Base-by-base conservation (phyloP, 2,888 invertebrate genomes). In the Geotrupes spiniger region DNA sequence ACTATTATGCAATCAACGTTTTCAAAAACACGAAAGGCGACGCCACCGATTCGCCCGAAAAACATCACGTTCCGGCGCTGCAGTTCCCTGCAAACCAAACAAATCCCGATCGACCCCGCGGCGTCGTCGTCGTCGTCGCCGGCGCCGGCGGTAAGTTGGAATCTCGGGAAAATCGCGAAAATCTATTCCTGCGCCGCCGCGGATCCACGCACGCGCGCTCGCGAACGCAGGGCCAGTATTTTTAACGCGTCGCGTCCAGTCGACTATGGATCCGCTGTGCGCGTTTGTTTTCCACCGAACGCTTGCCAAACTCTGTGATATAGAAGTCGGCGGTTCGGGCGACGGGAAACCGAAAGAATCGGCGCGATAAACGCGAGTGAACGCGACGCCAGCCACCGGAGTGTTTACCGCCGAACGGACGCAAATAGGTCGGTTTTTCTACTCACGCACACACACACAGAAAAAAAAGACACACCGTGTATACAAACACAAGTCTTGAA, bases 271-370 rank as follows among this genome's bases (percentile, higher is more conserved):
- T 56, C 41, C 52, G 49, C 47, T 46, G 44, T 49, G 45, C 48
- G 56, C 49, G 52, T 48, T 56, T 53, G 52, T 53, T 53, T 56
- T 54, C 41, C 54, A 52, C 54, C 38, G 52, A 42, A 44, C 39
- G 42, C 42, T 46, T 33, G 43, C 49, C 42, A 28, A 41, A 48
- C 36, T 45, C 57, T 57, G 54, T 57, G 57, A 57, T 57, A 57
- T 45, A 43, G 41, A 39, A 38, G 28, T 39, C 39, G 25, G 14
- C 31, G 37, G 51, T 38, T 36, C 25, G 42, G 26, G 33, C 12
- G 49, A n/a, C n/a, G n/a, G n/a, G n/a, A n/a, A n/a, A n/a, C n/a
- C n/a, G n/a, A n/a, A n/a, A 27, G 46, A 27, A 49, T 44, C 46
- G 38, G 46, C 33, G 47, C 21, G 41, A 42, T 38, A 29, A 37